phyloP scores from a whole-genome alignment of 2,888 invertebrate species.

The Leptopilina drosophilae region DNA sequence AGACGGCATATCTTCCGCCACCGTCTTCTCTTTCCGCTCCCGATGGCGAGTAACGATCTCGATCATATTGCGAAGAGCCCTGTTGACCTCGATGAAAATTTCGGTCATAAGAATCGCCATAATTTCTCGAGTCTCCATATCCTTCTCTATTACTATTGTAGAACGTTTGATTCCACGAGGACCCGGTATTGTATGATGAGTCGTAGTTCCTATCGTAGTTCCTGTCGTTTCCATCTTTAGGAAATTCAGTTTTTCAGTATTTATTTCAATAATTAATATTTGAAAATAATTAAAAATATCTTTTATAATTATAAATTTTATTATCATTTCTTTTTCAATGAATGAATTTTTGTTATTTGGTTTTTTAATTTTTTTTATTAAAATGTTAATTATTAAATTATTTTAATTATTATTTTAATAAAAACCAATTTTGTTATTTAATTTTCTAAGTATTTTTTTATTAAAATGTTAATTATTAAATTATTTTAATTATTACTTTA shows the following conservation, averaged over 20 bases:
- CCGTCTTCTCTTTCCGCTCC: neutral
- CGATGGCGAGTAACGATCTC: neutral
- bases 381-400: too few relatives aligned
- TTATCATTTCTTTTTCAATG: too few relatives aligned
- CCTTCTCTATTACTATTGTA: conserved; percentile 7
- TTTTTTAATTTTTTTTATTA: too few relatives aligned
- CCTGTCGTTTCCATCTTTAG: neutral
- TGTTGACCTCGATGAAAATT: conserved; percentile 37
- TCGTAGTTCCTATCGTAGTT: neutral
- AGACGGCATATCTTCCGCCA: conserved; percentile 77
- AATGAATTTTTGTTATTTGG: too few relatives aligned
- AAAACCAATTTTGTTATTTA: too few relatives aligned
- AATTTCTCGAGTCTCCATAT: conserved; percentile 29
- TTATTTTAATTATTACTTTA: too few relatives aligned
- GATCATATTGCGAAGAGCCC: neutral
- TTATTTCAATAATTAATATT: too few relatives aligned
- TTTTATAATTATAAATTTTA: too few relatives aligned
- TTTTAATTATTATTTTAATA: too few relatives aligned
- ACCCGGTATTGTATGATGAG: neutral
- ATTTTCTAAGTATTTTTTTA: too few relatives aligned
- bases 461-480: too few relatives aligned
- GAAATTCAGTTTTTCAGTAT: neutral
- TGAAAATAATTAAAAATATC: too few relatives aligned
- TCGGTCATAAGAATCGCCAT: conserved; percentile 39
- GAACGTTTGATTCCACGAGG: conserved; percentile 2